These are phyloP conservation scores for Eilema caniola DNA, from an alignment of 2,888 invertebrate genomes.

Conservation along the genomic window DNA sequence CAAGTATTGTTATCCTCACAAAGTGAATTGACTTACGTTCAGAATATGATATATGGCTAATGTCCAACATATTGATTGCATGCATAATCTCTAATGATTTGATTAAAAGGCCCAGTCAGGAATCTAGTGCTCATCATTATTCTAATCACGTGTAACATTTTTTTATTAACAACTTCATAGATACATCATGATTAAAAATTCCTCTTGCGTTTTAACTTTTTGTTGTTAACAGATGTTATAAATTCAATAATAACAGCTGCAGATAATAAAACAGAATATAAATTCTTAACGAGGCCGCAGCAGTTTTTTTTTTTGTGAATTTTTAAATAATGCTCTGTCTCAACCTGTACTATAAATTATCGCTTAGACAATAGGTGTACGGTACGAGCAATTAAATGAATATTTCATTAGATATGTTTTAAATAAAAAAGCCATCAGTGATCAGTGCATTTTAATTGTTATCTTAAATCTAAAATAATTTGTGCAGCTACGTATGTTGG, in stretches of 20 bases:
- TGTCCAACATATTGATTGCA: not conserved
- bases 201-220: slow-evolving; percentile 62
- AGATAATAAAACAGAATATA: slow-evolving; percentile 67
- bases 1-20: not conserved
- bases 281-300: slow-evolving; percentile 67
- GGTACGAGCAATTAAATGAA: slow-evolving; percentile 73
- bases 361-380: slow-evolving; percentile 68
- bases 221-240: slow-evolving; percentile 70
- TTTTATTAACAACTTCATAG: slow-evolving; percentile 68
- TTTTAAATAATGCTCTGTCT: slow-evolving; percentile 52
- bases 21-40: not conserved
- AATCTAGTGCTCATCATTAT: slow-evolving; percentile 47
- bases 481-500: slow-evolving; percentile 51
- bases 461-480: slow-evolving; percentile 52
- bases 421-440: slow-evolving; percentile 43
- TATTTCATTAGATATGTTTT: slow-evolving; percentile 67
- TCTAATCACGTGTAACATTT: slow-evolving; percentile 52
- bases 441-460: slow-evolving; percentile 60
- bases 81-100: slow-evolving; percentile 1
- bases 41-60: not conserved
- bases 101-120: not conserved
- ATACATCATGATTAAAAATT: slow-evolving; percentile 65
- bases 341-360: slow-evolving; percentile 66
- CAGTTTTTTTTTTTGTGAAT: slow-evolving; percentile 50
- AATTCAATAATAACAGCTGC: slow-evolving; percentile 69